A percentile compares a stretch with the other conserved stretches of the same genome.
These are phyloP conservation scores for Drosophila carrolli DNA, from an alignment of 1,140 invertebrate genomes.

Conservation along the genomic window DNA sequence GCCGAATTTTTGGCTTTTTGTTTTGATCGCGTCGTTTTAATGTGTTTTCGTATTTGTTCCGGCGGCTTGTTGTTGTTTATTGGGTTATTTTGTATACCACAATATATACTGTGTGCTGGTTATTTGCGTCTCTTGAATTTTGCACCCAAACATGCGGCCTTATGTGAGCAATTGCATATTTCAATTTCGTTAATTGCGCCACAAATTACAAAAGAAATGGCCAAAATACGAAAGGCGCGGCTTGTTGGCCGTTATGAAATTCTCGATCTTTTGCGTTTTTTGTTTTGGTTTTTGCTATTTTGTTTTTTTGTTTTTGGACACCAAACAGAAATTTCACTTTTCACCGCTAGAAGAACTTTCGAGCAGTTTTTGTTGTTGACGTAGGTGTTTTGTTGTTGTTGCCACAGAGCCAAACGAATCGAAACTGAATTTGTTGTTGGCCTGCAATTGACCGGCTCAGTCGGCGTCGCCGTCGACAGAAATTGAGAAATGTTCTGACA, in stretches of 20 bases:
- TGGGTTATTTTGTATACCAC: conserved; percentile 33
- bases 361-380: conserved; percentile 49
- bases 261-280: conserved; percentile 33
- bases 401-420: conserved; percentile 27
- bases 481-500: conserved; percentile 32
- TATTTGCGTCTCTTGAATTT: conserved; percentile 57
- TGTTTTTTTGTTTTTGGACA: conserved; percentile 5
- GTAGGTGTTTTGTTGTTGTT: conserved; percentile 32
- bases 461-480: conserved; percentile 6
- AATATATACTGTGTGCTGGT: conserved; percentile 21
- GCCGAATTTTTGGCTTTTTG: conserved; percentile 57
- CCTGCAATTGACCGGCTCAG: conserved; percentile 36
- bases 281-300: conserved; percentile 26
- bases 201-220: conserved; percentile 62
- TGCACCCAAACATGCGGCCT: conserved; percentile 19
- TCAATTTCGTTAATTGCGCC: conserved; percentile 64
- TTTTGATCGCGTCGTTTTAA: conserved; percentile 58
- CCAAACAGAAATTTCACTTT: conserved; percentile 59
- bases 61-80: conserved; percentile 60
- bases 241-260: conserved; percentile 52
- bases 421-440: conserved; percentile 60
- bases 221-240: conserved; percentile 46
- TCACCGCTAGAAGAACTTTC: conserved; percentile 46
- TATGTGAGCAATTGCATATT: conserved; percentile 56
- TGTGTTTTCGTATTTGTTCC: conserved; percentile 58